Percentiles rank a stretch among this genome's conserved stretches.
Evolutionary conservation across 2,797 vertebrate genomes (phyloP).

Genomic region (Pelodytes ibericus): DNA sequence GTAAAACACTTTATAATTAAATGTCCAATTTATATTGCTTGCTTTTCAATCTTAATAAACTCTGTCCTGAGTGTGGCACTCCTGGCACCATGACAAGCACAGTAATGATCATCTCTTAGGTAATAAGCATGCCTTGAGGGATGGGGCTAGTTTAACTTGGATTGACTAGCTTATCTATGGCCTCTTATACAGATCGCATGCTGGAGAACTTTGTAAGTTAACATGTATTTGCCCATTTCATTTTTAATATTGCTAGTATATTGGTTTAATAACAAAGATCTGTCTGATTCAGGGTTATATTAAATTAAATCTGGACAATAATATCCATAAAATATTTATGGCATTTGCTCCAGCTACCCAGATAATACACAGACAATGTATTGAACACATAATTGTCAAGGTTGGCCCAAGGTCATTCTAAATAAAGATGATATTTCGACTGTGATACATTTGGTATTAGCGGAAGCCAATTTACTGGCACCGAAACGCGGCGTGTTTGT

Average conservation of each 20-base stretch:
- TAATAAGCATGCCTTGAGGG: too few relatives aligned
- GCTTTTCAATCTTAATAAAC: too few relatives aligned
- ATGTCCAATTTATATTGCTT: too few relatives aligned
- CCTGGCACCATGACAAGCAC: too few relatives aligned
- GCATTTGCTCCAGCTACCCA: constrained; percentile 16
- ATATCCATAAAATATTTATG: constrained; percentile 29
- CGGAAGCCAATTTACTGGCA: constrained; percentile 13
- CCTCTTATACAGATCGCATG: too few relatives aligned
- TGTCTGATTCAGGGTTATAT: neutral
- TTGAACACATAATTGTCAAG: constrained; percentile 6
- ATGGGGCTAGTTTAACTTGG: too few relatives aligned
- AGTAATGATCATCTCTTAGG: too few relatives aligned
- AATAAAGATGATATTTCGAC: constrained; percentile 34
- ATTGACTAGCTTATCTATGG: too few relatives aligned
- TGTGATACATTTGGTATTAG: constrained; percentile 14
- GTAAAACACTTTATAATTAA: too few relatives aligned
- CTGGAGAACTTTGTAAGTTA: neutral
- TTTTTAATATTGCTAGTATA: neutral
- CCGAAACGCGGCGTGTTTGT: constrained; percentile 17
- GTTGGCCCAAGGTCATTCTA: constrained; percentile 27
- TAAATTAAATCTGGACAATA: constrained; percentile 26
- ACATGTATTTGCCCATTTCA: too few relatives aligned
- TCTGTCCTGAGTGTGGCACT: too few relatives aligned
- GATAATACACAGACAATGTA: neutral
- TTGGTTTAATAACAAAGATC: constrained; percentile 8